Conservation (phyloP, 2,797 vertebrate species). For the Graptemys geographica region DNA sequence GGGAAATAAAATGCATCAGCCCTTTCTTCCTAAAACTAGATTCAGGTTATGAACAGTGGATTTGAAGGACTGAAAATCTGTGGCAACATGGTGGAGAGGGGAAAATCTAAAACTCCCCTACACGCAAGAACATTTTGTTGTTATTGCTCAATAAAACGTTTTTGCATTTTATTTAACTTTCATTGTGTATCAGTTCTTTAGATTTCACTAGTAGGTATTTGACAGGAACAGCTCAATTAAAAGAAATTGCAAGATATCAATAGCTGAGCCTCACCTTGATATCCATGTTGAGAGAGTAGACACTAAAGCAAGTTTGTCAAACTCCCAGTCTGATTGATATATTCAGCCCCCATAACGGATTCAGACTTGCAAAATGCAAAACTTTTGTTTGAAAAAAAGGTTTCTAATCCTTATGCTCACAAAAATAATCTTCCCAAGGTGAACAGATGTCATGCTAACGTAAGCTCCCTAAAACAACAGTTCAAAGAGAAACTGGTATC, state of each 20-base stretch:
- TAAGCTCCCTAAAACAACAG: too few species aligned
- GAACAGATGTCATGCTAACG: neutral
- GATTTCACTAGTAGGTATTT: neutral
- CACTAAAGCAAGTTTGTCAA: neutral
- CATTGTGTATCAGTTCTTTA: neutral
- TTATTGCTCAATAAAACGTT: neutral
- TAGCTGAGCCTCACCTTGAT: conserved; percentile 1
- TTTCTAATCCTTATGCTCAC: neutral
- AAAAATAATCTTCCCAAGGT: neutral
- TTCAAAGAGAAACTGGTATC: too few species aligned
- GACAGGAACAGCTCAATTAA: neutral
- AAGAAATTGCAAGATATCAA: neutral
- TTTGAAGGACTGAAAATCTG: neutral
- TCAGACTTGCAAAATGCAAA: neutral
- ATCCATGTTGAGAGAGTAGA: neutral
- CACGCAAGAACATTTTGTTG: neutral
- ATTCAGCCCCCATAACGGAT: neutral
- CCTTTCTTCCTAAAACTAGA: neutral
- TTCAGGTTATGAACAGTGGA: neutral
- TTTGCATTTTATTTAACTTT: neutral
- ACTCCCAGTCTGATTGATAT: neutral
- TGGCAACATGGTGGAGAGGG: neutral
- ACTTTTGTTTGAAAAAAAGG: neutral
- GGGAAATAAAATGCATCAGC: neutral
- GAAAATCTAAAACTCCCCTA: neutral